A percentile compares a stretch with the other conserved stretches of the same genome.
These are phyloP conservation scores for Chymomyza amoena DNA, from an alignment of 2,888 invertebrate species.

Conservation along the genomic window DNA sequence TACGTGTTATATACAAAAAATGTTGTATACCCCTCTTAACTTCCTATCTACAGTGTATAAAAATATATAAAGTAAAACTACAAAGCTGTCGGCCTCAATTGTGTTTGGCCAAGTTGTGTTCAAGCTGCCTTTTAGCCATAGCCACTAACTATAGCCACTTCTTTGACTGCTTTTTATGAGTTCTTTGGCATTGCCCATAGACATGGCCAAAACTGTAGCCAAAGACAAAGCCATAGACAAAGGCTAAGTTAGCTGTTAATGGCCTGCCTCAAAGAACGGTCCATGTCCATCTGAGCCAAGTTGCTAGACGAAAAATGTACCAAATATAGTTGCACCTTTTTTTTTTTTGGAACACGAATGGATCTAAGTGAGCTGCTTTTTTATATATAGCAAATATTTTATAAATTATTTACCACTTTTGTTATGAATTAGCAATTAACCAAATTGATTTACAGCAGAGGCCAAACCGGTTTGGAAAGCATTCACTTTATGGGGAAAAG, in stretches of 20 bases:
- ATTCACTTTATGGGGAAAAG: not conserved
- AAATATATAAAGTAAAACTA: not conserved
- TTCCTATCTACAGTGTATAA: too few species aligned
- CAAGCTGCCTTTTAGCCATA: conserved; percentile 26
- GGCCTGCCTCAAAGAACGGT: not conserved
- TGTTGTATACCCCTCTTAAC: too few species aligned
- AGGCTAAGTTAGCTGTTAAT: not conserved
- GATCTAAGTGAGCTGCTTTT: not conserved
- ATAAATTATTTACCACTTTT: not conserved
- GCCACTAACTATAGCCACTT: conserved; percentile 33
- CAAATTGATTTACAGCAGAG: not conserved
- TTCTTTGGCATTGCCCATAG: conserved; percentile 58
- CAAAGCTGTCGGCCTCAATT: conserved; percentile 34
- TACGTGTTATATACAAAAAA: too few species aligned
- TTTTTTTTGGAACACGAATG: not conserved
- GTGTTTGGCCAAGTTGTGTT: not conserved
- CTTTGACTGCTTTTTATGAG: conserved; percentile 50
- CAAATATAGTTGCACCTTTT: not conserved
- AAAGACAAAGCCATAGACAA: not conserved
- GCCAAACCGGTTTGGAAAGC: not conserved
- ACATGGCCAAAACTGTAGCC: not conserved
- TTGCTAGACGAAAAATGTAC: not conserved
- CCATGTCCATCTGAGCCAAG: too few species aligned
- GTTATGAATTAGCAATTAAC: not conserved
- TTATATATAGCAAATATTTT: not conserved